phyloP scores from a whole-genome alignment of 2,797 vertebrate species.

The Oreonectes daqikongensis region DNA sequence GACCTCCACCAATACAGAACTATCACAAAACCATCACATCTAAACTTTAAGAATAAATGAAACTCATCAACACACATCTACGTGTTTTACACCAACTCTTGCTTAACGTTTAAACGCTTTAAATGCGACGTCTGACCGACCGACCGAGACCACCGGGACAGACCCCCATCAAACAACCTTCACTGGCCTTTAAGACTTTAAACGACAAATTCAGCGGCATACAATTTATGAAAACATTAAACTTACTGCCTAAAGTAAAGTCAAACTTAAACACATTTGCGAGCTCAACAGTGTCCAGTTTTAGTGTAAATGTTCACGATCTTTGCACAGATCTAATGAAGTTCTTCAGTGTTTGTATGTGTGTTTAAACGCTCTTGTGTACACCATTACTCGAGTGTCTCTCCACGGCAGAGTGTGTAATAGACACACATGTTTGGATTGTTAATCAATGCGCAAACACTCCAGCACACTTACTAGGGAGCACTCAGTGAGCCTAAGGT shows the following conservation, averaged over 20 bases:
- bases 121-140: not conserved
- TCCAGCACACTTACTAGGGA: slow-evolving; percentile 52
- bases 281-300: too few species aligned
- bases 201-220: too few species aligned
- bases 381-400: slow-evolving; percentile 50
- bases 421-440: slow-evolving; percentile 60
- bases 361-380: slow-evolving; percentile 48
- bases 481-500: slow-evolving; percentile 28
- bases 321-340: not conserved
- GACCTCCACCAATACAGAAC: slow-evolving; percentile 39
- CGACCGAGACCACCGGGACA: slow-evolving; percentile 24
- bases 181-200: too few species aligned
- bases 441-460: slow-evolving; percentile 63
- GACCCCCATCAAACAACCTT: slow-evolving; percentile 40
- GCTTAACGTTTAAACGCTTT: not conserved
- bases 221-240: too few species aligned
- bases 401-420: slow-evolving; percentile 49
- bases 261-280: too few species aligned
- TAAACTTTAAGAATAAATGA: not conserved
- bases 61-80: not conserved
- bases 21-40: not conserved
- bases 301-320: not conserved
- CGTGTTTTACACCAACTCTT: not conserved
- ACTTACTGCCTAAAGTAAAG: too few species aligned
- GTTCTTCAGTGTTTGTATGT: slow-evolving; percentile 26